phyloP scores from a whole-genome alignment of 2,888 invertebrate species.

The Salpingus planirostris region DNA sequence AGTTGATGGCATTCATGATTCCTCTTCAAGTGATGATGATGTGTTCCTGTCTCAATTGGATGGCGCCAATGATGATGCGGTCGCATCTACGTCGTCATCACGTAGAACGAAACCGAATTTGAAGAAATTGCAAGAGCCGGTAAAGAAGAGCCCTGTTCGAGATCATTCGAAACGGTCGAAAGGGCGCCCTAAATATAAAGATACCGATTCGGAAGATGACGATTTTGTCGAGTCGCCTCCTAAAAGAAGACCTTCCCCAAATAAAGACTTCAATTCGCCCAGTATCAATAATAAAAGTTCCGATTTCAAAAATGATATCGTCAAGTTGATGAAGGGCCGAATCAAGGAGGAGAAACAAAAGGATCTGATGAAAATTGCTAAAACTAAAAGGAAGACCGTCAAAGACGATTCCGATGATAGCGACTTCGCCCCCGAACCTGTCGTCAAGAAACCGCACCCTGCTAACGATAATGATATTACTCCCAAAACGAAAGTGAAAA shows the following conservation, averaged over 20 bases:
- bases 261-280: background rate
- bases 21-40: constrained; percentile 12
- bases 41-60: constrained; percentile 5
- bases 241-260: background rate
- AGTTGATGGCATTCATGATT: constrained; percentile 23
- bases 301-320: constrained; percentile 45
- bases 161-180: constrained; percentile 19
- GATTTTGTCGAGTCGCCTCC: constrained; percentile 14
- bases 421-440: constrained; percentile 45
- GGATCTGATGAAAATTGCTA: constrained; percentile 34
- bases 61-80: constrained; percentile 2
- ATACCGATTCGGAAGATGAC: constrained; percentile 29
- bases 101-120: constrained; percentile 2
- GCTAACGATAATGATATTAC: constrained; percentile 33
- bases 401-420: constrained; percentile 42
- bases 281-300: constrained; percentile 4
- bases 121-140: background rate
- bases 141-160: background rate
- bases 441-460: constrained; percentile 29
- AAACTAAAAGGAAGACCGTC: constrained; percentile 34
- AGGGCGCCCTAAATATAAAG: constrained; percentile 13
- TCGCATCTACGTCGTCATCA: too few species aligned
- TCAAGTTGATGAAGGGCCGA: constrained; percentile 46
- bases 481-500: constrained; percentile 34
- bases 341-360: constrained; percentile 43